Evolutionary conservation across 2,113 vertebrate species (phyloP), one percentile per base, ranked within the genome.

Genomic region (Petaurus breviceps): DNA sequence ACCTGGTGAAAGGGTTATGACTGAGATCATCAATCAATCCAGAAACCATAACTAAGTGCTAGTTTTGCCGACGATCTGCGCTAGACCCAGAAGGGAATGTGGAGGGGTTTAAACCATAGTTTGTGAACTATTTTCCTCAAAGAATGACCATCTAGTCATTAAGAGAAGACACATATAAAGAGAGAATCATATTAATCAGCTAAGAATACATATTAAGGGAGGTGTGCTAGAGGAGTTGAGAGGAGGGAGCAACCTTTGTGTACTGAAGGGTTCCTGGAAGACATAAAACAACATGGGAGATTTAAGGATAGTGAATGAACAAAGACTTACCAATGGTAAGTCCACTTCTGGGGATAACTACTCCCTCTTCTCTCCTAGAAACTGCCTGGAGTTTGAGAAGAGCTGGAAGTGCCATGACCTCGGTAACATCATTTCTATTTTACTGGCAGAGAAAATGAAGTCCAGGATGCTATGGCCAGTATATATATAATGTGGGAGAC

Each of bases 1-100:
- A 95, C 93, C 92, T 95, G 92, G 89, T 47, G 37, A 84, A 84
- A n/a, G 14, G 68, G 68, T 84, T 19, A 84, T 84, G 68, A 93
- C 90, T 90, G 91, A 96, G 92, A 96, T 96, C 91, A 95, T 97
- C 97, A 97, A 96, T 97, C 96, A 95, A 93, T 90, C 19, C 19
- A 23, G 68, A 23, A 84, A 84, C 68, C n/a, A 43, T 84, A 84
- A 84, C 68, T 84, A 43, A 84, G 19, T n/a, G 23, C 16, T 84
- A 84, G n/a, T 22, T 43, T 84, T 84, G 68, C 16, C 68, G 23
- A 84, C 19, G 19, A 43, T 43, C 19, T 43, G 19, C n/a, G 43
- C 7, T 43, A 43, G 1, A 84, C 19, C 43, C 37, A 43, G 68
- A 77, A 43, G n/a, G 19, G 68, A 16, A 84, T 43, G n/a, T 84